These are phyloP conservation scores for Hoplostethus mediterraneus DNA, from an alignment of 2,797 vertebrate species.

Conservation along the genomic window DNA sequence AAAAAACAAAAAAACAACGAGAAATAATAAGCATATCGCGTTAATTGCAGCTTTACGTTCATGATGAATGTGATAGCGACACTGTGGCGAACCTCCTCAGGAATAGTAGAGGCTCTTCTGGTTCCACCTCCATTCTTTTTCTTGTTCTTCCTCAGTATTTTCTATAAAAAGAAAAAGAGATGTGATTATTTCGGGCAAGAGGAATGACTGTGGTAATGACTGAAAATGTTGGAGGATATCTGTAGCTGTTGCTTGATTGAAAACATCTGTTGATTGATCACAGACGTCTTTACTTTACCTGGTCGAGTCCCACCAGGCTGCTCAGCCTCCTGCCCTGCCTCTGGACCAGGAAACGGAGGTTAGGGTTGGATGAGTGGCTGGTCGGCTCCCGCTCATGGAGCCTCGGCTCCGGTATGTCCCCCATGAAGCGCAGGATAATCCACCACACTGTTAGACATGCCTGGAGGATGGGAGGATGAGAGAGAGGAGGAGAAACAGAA, in stretches of 20 bases:
- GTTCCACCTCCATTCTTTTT: conserved; percentile 62
- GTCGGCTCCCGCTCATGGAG: conserved; percentile 40
- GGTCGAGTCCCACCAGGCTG: conserved; percentile 81
- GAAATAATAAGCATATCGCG: background rate
- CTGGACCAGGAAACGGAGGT: conserved; percentile 30
- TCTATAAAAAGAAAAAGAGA: conserved; percentile 62
- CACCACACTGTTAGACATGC: conserved; percentile 89
- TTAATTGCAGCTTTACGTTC: background rate
- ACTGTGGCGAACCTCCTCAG: conserved; percentile 76
- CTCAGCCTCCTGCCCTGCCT: conserved; percentile 79
- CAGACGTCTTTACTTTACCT: conserved; percentile 66
- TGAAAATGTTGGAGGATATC: too few species aligned
- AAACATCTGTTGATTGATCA: background rate
- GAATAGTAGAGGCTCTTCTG: conserved; percentile 77
- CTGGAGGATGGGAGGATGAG: conserved; percentile 70
- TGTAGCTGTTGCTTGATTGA: background rate
- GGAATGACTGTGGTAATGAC: background rate
- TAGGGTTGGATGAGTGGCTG: conserved; percentile 45
- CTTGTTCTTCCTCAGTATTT: conserved; percentile 81
- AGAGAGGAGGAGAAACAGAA: conserved; percentile 1
- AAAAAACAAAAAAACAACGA: background rate
- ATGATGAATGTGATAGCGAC: background rate
- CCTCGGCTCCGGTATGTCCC: conserved; percentile 90
- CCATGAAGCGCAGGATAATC: conserved; percentile 96
- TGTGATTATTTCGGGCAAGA: background rate